Conservation (phyloP, 2,797 vertebrate species). For the Varecia variegata region DNA sequence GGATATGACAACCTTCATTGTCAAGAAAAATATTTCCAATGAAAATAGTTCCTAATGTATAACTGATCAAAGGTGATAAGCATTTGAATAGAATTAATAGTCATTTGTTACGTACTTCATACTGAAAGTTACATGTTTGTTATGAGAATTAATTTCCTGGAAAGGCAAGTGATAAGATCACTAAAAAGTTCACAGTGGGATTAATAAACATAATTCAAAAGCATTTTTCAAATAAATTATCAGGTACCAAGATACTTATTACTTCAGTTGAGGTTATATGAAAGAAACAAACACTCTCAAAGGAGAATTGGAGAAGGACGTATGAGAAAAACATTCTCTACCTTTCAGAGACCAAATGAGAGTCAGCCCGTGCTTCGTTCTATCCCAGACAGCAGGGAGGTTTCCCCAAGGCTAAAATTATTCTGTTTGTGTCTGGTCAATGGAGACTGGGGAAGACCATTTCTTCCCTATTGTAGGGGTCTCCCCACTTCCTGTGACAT, state of each 20-base stretch:
- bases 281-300: neutral
- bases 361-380: neutral
- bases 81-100: neutral
- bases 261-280: neutral
- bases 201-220: neutral
- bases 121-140: neutral
- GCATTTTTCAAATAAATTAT: slow-evolving; percentile 36
- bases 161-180: neutral
- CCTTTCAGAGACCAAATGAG: neutral
- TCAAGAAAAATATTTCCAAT: neutral
- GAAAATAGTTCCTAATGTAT: neutral
- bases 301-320: neutral
- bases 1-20: neutral
- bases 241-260: neutral
- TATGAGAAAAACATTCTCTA: neutral
- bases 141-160: slow-evolving; percentile 6
- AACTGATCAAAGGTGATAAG: neutral
- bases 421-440: neutral
- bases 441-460: neutral
- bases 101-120: neutral
- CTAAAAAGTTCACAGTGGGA: neutral
- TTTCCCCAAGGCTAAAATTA: neutral
- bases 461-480: neutral
- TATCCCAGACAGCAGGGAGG: neutral
- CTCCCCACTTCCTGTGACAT: neutral